Conservation (phyloP, 2,113 vertebrate species). For the Daphoenositta chrysoptera region DNA sequence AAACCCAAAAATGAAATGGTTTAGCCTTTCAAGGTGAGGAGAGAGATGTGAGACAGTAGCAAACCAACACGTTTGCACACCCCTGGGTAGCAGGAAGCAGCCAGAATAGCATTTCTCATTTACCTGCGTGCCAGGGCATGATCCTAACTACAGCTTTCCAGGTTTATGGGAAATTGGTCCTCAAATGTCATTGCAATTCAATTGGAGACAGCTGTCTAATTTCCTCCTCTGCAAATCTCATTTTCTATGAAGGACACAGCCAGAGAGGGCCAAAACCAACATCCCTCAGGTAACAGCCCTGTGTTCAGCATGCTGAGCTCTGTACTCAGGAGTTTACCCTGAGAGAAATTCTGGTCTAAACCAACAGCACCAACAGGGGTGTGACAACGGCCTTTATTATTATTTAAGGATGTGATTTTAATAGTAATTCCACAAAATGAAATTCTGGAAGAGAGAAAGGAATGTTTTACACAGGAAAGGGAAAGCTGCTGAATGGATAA, state of each 20-base stretch:
- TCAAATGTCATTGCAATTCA: not conserved
- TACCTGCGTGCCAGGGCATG: not conserved
- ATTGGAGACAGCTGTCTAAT: not conserved
- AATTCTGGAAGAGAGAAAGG: not conserved
- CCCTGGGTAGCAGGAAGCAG: not conserved
- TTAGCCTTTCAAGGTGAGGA: not conserved
- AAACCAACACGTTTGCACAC: not conserved
- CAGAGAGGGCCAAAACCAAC: not conserved
- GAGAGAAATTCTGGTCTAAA: not conserved
- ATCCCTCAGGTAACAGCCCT: not conserved
- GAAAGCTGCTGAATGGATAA: not conserved
- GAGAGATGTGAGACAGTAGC: not conserved
- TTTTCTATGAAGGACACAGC: not conserved
- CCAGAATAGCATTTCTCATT: not conserved
- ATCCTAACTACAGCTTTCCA: not conserved
- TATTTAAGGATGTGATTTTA: not conserved
- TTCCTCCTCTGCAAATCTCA: not conserved
- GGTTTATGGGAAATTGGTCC: not conserved
- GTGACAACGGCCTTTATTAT: not conserved
- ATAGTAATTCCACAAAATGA: not conserved
- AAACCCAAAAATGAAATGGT: not conserved
- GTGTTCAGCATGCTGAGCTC: not conserved
- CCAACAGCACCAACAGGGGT: not conserved
- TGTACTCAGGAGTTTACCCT: not conserved
- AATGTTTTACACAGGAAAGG: not conserved